Evolutionary conservation across 2,888 invertebrate genomes (phyloP), one percentile per base, ranked within the genome.

Genomic region (Tromatobia lineatoria): DNA sequence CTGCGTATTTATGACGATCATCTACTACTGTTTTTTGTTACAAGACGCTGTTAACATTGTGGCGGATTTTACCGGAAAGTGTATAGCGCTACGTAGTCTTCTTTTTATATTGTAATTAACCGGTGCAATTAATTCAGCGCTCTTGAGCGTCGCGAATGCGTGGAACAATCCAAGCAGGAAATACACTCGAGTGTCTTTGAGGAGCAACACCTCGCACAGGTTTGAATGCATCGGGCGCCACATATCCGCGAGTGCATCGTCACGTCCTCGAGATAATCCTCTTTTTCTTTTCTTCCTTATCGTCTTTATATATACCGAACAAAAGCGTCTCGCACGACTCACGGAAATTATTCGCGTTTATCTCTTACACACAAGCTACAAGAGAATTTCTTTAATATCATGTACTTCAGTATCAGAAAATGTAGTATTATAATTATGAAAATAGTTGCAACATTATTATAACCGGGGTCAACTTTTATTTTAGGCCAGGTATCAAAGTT

Each of bases 61-160:
- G 38, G 20, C 64, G 3, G 18, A 6, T 23, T 23, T 69, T 52
- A 29, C 15, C 64, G 20, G 45, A 15, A 76, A 34, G 75, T 71
- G 59, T 18, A 64, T 34, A 18, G 20, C 20, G n/a, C 11, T 59
- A 47, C 45, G 42, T 47, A 59, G 52, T n/a, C 34, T 59, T 69
- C 50, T 67, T 76, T 77, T 50, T 61, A 69, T 45, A 75, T 81
- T 64, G 70, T 70, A 81, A 84, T 84, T 78, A 84, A 78, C 81
- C 75, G 70, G 69, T 69, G 70, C 84, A 81, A 84, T 84, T 81
- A 84, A 78, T 84, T 78, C 61, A 45, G 64, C 57, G 75, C 70
- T 74, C 66, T 70, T 75, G 75, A 84, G 66, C 78, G 81, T 81
- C 74, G 84, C 78, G 78, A 78, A 75, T 81, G 38, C 70, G 45